Percentiles rank a stretch among this genome's conserved stretches.
phyloP scores from a whole-genome alignment of 2,888 invertebrate species.

The Chaitophorus viminalis region DNA sequence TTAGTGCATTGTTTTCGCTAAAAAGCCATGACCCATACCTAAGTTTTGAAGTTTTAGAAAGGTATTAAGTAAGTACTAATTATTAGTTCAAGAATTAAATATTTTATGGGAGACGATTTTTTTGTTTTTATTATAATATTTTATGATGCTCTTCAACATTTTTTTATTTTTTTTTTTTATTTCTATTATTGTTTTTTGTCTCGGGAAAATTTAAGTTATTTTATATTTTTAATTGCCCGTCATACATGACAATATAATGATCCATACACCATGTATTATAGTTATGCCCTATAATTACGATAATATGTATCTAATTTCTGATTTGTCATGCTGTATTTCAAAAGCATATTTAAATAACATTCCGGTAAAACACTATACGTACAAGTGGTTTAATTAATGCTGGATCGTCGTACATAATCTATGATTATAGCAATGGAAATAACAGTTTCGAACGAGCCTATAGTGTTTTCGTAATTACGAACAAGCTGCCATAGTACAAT shows the following conservation, averaged over 20 bases:
- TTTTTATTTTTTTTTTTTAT: too few relatives aligned
- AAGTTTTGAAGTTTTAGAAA: too few relatives aligned
- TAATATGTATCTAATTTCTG: neutral
- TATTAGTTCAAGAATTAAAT: too few relatives aligned
- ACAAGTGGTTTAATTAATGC: neutral
- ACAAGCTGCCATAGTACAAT: neutral
- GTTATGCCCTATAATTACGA: neutral
- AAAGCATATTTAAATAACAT: neutral
- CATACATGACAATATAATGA: neutral
- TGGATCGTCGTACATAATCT: neutral
- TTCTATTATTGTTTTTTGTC: too few relatives aligned
- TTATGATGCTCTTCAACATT: too few relatives aligned
- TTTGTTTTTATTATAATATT: too few relatives aligned
- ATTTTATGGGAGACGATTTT: too few relatives aligned
- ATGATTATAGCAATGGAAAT: neutral
- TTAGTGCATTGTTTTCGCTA: too few relatives aligned
- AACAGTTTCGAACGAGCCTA: neutral
- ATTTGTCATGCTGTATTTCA: constrained; percentile 1
- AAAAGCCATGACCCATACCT: too few relatives aligned
- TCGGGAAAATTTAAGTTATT: neutral
- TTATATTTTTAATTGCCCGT: neutral
- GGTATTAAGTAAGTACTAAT: too few relatives aligned
- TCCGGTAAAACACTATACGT: neutral
- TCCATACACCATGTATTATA: neutral
- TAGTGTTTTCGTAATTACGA: neutral